A percentile compares a stretch with the other conserved stretches of the same genome.
phyloP scores from a whole-genome alignment of 1,140 invertebrate genomes.

The Drosophila lini region DNA sequence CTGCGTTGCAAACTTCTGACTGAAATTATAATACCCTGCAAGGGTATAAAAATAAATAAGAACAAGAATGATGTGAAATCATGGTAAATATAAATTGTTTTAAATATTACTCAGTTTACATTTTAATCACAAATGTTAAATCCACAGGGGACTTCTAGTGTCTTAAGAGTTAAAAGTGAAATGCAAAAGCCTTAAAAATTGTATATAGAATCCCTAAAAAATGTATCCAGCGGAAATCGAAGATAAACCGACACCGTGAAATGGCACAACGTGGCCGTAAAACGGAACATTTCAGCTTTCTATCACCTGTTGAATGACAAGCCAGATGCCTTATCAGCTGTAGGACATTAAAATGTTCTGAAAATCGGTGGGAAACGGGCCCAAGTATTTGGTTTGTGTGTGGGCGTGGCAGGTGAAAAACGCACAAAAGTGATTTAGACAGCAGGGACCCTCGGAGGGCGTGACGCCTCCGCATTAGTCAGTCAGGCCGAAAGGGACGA shows the following conservation, averaged over 20 bases:
- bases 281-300: slow-evolving; percentile 14
- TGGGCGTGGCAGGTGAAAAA: slow-evolving; percentile 55
- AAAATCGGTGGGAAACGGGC: slow-evolving; percentile 59
- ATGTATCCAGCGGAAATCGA: slow-evolving; percentile 1
- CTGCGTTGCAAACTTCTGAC: no score
- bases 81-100: neutral
- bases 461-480: slow-evolving; percentile 65
- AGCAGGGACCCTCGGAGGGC: slow-evolving; percentile 35
- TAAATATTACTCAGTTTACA: no score
- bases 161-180: neutral
- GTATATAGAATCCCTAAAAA: neutral
- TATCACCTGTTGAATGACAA: slow-evolving; percentile 33
- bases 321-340: slow-evolving; percentile 30
- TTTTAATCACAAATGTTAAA: neutral
- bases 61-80: neutral
- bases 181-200: neutral
- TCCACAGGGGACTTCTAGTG: neutral
- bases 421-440: slow-evolving; percentile 81
- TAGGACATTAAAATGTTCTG: slow-evolving; percentile 38
- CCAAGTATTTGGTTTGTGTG: slow-evolving; percentile 44
- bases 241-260: neutral
- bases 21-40: no score
- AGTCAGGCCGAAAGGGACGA: slow-evolving; percentile 30
- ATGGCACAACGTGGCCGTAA: neutral
- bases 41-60: no score